Evolutionary conservation across 2,797 vertebrate genomes (phyloP).

Genomic region (Sebastes steindachneri): DNA sequence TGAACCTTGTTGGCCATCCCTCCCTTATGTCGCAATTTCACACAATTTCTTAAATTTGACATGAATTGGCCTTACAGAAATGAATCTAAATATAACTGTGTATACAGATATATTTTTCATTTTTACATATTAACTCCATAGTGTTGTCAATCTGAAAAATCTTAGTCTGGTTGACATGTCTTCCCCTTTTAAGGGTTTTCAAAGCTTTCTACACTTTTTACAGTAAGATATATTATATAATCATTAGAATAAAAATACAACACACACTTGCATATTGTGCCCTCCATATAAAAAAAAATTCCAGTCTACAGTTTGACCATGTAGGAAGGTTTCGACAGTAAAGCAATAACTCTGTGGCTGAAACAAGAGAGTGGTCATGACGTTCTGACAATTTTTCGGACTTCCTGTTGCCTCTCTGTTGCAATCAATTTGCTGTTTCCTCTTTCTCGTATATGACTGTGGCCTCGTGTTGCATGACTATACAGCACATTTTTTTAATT

Average conservation of each 20-base stretch:
- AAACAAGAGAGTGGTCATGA: slow-evolving; percentile 28
- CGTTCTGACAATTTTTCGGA: slow-evolving; percentile 9
- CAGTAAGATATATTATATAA: neutral
- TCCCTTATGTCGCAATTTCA: neutral
- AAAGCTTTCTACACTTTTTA: neutral
- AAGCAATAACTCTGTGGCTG: neutral
- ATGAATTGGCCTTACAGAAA: neutral
- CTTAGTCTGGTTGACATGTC: neutral
- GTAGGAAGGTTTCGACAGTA: neutral
- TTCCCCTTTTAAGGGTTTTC: neutral
- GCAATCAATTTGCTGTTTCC: slow-evolving; percentile 69
- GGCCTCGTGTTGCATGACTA: neutral
- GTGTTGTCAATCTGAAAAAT: neutral
- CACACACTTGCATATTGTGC: neutral
- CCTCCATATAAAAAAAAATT: neutral
- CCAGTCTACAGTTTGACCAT: neutral
- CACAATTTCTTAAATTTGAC: neutral
- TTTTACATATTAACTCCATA: neutral
- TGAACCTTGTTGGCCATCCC: neutral
- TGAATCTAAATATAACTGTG: neutral
- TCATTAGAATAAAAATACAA: neutral
- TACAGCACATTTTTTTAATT: neutral
- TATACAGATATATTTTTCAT: neutral
- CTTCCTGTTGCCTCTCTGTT: slow-evolving; percentile 62
- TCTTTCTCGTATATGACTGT: slow-evolving; percentile 37